Conservation (phyloP, 2,113 vertebrate species). For the Orthonyx spaldingii region DNA sequence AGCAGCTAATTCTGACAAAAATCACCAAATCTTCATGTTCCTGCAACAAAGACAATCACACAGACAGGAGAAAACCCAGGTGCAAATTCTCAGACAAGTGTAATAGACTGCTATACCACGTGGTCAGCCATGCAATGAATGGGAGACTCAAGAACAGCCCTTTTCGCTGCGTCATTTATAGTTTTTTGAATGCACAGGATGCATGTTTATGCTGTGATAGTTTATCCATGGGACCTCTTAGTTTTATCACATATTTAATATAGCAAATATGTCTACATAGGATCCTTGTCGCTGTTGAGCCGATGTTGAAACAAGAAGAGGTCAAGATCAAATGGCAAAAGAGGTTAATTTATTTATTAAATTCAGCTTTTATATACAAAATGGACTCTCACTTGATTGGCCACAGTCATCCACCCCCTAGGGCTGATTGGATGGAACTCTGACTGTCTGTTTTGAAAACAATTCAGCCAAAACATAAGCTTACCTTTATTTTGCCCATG, state of each 20-base stretch:
- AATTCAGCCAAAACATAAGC: too few relatives aligned
- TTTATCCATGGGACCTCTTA: neutral
- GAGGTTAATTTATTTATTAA: too few relatives aligned
- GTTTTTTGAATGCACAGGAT: neutral
- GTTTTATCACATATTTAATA: neutral
- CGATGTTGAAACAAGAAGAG: too few relatives aligned
- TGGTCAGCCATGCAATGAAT: neutral
- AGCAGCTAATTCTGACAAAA: neutral
- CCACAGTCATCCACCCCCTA: too few relatives aligned
- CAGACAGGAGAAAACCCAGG: neutral
- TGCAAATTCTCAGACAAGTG: neutral
- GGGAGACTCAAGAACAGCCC: neutral
- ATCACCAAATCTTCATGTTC: neutral
- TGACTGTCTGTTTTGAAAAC: too few relatives aligned
- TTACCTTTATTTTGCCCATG: too few relatives aligned
- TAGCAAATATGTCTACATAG: rapidly evolving
- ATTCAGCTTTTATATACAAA: too few relatives aligned
- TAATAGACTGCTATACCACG: neutral
- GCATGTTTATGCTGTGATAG: neutral
- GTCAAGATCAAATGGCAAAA: too few relatives aligned
- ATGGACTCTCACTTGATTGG: too few relatives aligned
- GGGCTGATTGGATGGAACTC: too few relatives aligned
- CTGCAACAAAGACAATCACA: neutral
- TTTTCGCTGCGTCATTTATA: neutral
- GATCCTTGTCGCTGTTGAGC: too few relatives aligned